Base-by-base conservation (phyloP, 2,888 invertebrate genomes). In the Limnephilus rhombicus region DNA sequence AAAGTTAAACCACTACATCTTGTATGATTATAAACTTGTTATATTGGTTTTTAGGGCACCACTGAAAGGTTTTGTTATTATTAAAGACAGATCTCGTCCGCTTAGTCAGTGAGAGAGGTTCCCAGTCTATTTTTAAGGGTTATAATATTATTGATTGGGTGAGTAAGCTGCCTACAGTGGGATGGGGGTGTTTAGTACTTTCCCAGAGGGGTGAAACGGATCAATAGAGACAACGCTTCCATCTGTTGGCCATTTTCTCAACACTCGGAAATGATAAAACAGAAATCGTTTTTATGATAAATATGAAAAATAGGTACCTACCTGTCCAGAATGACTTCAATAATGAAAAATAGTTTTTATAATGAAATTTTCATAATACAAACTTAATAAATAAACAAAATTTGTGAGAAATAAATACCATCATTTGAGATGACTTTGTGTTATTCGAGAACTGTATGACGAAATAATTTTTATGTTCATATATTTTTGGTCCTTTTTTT, bases 151-250 rank as follows among this genome's bases (percentile, higher is more conserved):
- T 88, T 88, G 88, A 88, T 88, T 88, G 29, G 68, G 88, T 88
- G 88, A 88, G n/a, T 88, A 88, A 68, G 88, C 68, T 29, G 15
- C n/a, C 86, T 45, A 86, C 80, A 29, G 53, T 29, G 29, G 68
- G 15, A 88, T 88, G 68, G 68, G 88, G 29, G n/a, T 88, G 68
- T 68, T 88, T 68, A 68, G 88, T 88, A 94, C 94, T 80, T 82
- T 24, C 15, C 18, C 24, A 91, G 83, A 86, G 80, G 81, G 81
- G 92, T 37, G 29, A 94, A 92, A 94, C 93, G 95, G 95, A 96
- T 96, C 96, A 96, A 96, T 96, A 96, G 95, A 82, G 89, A 90
- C 37, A 87, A 95, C 95, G 94, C 94, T 94, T 96, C 31, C 89
- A 89, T 89, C 89, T 89, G 41, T 81, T 68, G 68, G 53, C 29